Base-by-base conservation (phyloP, 23 tunicate genomes). In the Styela clava region DNA sequence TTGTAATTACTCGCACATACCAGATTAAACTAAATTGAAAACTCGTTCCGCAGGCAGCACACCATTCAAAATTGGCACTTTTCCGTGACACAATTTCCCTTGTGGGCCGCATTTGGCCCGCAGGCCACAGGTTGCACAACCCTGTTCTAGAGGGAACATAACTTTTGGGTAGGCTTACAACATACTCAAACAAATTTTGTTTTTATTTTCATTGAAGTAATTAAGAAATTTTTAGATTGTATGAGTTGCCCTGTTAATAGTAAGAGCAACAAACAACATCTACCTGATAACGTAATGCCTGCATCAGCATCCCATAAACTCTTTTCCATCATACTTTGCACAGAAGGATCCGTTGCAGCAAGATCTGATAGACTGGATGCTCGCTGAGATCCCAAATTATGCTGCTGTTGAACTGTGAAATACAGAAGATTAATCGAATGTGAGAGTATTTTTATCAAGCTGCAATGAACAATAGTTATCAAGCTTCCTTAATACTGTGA, bases 271-370 rank as follows among this genome's bases (percentile, higher is more conserved):
- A n/a, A n/a, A n/a, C n/a, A n/a, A n/a, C n/a, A n/a, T n/a, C n/a
- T 67, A 67, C 71, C 71, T 67, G 71, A 25, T 67, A 76, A 72
- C 21, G 83, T 24, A n/a, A n/a, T n/a, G 61, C 61, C 31, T 63
- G 34, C 28, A 30, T 82, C 78, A 16, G 31, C 31, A 32, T 82
- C 85, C 69, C 86, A 37, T 9, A 74, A 31, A 7, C 82, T 63
- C 9, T 86, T 86, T 35, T 93, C 98, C 24, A 93, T 67, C 98
- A 93, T 93, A 82, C 98, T 93, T 61, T 93, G 98, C 37, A 93
- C 86, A 2, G 85, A 80, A 35, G 98, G 98, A 62, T 93, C 98
- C 20, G 52, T 29, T 31, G 36, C 67, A 25, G 89, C 93, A 5
- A 93, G 83, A 61, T 93, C 91, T 23, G 85, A 85, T 30, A 93